phyloP scores from a whole-genome alignment of 2,888 invertebrate species.

The Boloria euphrosyne region DNA sequence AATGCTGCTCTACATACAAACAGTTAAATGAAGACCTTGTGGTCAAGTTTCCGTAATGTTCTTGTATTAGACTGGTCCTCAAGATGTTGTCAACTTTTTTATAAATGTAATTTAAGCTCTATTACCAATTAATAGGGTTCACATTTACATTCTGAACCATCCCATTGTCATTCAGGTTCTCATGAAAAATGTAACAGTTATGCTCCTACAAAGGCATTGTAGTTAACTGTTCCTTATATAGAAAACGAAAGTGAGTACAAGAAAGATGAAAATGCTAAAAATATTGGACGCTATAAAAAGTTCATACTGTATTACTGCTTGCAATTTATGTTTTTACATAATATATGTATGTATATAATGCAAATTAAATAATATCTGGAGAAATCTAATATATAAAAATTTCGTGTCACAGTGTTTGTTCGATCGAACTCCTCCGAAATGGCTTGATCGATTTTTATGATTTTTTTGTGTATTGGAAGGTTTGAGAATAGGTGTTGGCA shows the following conservation, averaged over 20 bases:
- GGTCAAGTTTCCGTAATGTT: conserved; percentile 71
- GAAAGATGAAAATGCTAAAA: neutral
- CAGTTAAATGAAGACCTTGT: conserved; percentile 68
- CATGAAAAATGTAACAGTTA: conserved; percentile 19
- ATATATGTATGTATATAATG: too few species aligned
- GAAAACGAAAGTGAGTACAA: conserved; percentile 2
- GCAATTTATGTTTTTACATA: too few species aligned
- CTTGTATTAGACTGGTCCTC: conserved; percentile 54
- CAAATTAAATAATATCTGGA: too few species aligned
- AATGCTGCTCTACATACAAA: conserved; percentile 58
- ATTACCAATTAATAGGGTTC: conserved; percentile 12
- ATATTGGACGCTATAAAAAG: neutral
- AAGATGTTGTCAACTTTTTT: conserved; percentile 36
- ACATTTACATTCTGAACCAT: neutral
- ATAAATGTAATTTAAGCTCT: conserved; percentile 28
- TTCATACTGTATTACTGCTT: too few species aligned
- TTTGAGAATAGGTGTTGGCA: too few species aligned
- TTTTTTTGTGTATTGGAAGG: too few species aligned
- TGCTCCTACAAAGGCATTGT: neutral
- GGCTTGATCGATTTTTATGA: too few species aligned
- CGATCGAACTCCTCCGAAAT: too few species aligned
- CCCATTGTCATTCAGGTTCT: conserved; percentile 1
- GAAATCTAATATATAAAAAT: too few species aligned
- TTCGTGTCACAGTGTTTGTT: too few species aligned
- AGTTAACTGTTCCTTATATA: conserved; percentile 16